Evolutionary conservation across 2,797 vertebrate genomes (phyloP), one percentile per base, ranked within the genome.

Genomic region (Gobio occitaniae): DNA sequence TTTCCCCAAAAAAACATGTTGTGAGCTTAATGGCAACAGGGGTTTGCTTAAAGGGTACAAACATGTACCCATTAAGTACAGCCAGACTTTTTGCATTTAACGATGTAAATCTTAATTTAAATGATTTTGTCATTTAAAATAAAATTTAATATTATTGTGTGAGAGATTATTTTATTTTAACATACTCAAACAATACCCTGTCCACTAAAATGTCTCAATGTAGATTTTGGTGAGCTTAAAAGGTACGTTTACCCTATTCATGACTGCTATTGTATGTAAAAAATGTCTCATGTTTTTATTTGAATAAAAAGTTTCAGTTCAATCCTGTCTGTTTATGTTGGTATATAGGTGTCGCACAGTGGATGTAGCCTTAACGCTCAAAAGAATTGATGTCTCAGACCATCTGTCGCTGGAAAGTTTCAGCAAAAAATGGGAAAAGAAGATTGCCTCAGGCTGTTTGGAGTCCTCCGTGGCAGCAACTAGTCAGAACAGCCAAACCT

Each of bases 311-410:
- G 21, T 54, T 19, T 44, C 5, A 29, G 6, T 63, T 65, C 2
- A 17, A 1, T 75, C 12, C 2, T 47, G 7, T 63, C 12, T 71
- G 32, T 32, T 32, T 32, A 7, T 41, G 69, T 66, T 9, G 13
- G 6, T 47, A 59, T 80, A 2, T 38, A 87, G 86, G 79, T 87
- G 86, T 82, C 56, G 6, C 38, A 84, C 15, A 6, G 15, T 68
- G 25, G 56, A 78, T 15, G 17, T 8, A 32, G 54, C 29, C 2
- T 36, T 90, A 6, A 32, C 59, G 21, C 38, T 89, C 5, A 50
- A 86, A 36, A 48, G 74, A 54, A n/a, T 72, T 4, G 78, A 89
- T 36, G 36, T 71, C 41, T 68, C 76, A 17, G 70, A 76, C 25
- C 38, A 54, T 8, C n/a, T 16, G 17, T 63, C 56, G 5, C 36